Percentiles rank a stretch among this genome's conserved stretches.
phyloP scores from a whole-genome alignment of 2,797 vertebrate genomes.

The Anas bahamensis region DNA sequence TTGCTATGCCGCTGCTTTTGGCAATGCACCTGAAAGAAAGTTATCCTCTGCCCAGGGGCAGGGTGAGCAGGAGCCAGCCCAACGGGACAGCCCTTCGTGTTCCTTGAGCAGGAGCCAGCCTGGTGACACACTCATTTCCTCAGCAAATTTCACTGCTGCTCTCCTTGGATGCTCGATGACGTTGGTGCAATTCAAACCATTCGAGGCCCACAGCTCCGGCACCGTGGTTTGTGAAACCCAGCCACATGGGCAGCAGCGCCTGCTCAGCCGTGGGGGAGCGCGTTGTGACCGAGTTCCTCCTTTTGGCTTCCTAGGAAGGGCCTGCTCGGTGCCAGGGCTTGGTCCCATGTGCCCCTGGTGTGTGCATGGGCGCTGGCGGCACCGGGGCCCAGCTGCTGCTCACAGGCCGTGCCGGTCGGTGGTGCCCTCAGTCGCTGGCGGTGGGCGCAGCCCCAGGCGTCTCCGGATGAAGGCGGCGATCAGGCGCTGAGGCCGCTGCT shows the following conservation, averaged over 20 bases:
- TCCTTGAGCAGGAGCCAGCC: not conserved
- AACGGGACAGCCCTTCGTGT: accelerated
- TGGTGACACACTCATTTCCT: accelerated
- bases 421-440: not conserved
- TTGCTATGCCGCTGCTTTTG: not conserved
- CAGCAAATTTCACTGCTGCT: accelerated
- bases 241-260: not conserved
- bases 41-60: accelerated
- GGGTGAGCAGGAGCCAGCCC: not conserved
- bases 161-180: no score
- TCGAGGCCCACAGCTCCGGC: not conserved
- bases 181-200: accelerated
- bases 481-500: slow-evolving; percentile 85
- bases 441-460: slow-evolving; percentile 64
- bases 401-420: no score
- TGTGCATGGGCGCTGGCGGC: not conserved
- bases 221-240: accelerated
- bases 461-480: slow-evolving; percentile 88
- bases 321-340: accelerated
- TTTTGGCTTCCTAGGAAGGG: accelerated
- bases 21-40: slow-evolving; percentile 23
- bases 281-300: accelerated
- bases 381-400: not conserved
- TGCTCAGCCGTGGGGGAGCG: accelerated
- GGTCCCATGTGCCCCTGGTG: not conserved